Percentiles rank a stretch among this genome's conserved stretches.
Evolutionary conservation across 1,140 invertebrate genomes (phyloP).

Genomic region (Papilio dardanus): DNA sequence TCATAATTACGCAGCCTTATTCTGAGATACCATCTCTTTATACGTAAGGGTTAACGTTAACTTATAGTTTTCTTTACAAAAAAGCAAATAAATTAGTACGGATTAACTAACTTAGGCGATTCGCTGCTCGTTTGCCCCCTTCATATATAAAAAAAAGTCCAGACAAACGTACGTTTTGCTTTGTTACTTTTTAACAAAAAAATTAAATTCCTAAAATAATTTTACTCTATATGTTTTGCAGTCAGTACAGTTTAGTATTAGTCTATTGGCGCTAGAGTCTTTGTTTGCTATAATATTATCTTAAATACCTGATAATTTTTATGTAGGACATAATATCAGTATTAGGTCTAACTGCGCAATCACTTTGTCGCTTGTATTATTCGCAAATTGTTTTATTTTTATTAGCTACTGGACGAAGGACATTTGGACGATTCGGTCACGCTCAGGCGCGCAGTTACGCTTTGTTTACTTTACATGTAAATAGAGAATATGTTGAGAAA

Average conservation of each 20-base stretch:
- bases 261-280: neutral
- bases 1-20: neutral
- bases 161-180: too few relatives aligned
- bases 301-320: neutral
- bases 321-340: slow-evolving; percentile 4
- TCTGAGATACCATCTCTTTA: too few relatives aligned
- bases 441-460: slow-evolving; percentile 42
- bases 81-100: too few relatives aligned
- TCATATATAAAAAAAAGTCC: too few relatives aligned
- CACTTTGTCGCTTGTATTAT: slow-evolving; percentile 41
- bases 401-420: slow-evolving; percentile 51
- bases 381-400: slow-evolving; percentile 61
- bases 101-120: too few relatives aligned
- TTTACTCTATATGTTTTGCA: neutral
- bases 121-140: too few relatives aligned
- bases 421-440: slow-evolving; percentile 50
- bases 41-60: too few relatives aligned
- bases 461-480: slow-evolving; percentile 26
- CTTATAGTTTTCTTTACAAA: too few relatives aligned
- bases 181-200: too few relatives aligned
- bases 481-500: neutral
- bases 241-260: neutral
- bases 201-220: too few relatives aligned
- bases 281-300: slow-evolving; percentile 4
- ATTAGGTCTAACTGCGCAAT: slow-evolving; percentile 30